A percentile compares a stretch with the other conserved stretches of the same genome.
phyloP scores from a whole-genome alignment of 2,797 vertebrate species.

The Schizopygopsis pylzovi region DNA sequence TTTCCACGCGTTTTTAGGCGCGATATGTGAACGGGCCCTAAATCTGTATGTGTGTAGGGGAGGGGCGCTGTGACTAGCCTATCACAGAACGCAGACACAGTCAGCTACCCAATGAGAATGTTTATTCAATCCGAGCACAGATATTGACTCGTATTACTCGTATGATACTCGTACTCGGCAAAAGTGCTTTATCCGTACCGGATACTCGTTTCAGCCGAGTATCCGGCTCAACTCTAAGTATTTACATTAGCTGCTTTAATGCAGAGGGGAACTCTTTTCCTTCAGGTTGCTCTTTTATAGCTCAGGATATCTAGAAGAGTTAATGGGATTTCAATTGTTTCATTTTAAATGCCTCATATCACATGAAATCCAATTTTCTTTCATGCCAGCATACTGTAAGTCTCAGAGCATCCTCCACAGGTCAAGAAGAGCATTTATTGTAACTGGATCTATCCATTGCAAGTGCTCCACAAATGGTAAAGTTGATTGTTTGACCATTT shows the following conservation, averaged over 20 bases:
- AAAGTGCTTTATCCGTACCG: too few species aligned
- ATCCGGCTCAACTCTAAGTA: too few species aligned
- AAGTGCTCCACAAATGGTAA: not conserved
- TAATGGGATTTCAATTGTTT: constrained; percentile 15
- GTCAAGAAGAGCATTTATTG: not conserved
- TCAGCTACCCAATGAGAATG: too few species aligned
- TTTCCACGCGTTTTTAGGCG: too few species aligned
- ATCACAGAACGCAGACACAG: too few species aligned
- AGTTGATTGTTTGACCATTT: not conserved
- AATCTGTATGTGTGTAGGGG: too few species aligned
- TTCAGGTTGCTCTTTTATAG: not conserved
- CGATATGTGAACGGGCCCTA: too few species aligned
- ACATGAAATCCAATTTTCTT: not conserved
- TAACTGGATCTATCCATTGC: not conserved
- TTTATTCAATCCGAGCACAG: too few species aligned
- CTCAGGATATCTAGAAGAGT: not conserved
- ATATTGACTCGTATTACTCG: too few species aligned
- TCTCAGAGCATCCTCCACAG: not conserved
- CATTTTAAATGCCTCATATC: not conserved
- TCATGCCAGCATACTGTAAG: not conserved
- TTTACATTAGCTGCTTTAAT: constrained; percentile 25
- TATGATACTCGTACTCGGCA: too few species aligned
- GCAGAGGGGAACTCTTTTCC: constrained; percentile 1
- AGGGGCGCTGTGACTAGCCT: too few species aligned
- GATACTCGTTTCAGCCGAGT: too few species aligned